Conservation (phyloP, 2,113 vertebrate species). For the Andinoacara biseriatus region DNA sequence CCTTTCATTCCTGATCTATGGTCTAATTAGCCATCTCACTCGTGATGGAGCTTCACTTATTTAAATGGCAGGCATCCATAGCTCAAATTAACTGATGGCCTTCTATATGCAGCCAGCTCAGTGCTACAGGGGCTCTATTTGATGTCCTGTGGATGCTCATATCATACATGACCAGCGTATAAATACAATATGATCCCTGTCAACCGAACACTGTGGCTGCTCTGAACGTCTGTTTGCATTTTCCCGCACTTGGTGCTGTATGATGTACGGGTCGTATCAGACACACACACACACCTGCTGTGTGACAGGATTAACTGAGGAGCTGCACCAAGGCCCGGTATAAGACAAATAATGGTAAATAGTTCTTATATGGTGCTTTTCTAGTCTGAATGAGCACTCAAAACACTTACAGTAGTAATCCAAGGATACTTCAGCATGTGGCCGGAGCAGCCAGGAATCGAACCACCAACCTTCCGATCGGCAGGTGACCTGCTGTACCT, state of each 20-base stretch:
- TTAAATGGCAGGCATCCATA: neutral
- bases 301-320: neutral
- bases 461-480: too few species aligned
- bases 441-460: too few species aligned
- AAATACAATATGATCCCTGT: neutral
- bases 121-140: neutral
- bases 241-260: neutral
- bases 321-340: neutral
- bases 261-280: neutral
- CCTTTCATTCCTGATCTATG: neutral
- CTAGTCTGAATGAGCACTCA: too few species aligned
- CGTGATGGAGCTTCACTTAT: constrained; percentile 17
- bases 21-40: constrained; percentile 14
- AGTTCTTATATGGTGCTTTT: too few species aligned
- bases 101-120: fast-evolving
- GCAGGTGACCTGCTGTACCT: too few species aligned
- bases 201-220: neutral
- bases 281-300: neutral
- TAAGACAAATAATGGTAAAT: neutral
- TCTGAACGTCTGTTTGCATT: too few species aligned
- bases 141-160: neutral
- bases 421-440: too few species aligned
- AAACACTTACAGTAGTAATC: too few species aligned
- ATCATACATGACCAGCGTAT: neutral
- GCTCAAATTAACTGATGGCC: constrained; percentile 5